Evolutionary conservation across 2,113 vertebrate species (phyloP), one percentile per base, ranked within the genome.

Genomic region (Prolemur simus): DNA sequence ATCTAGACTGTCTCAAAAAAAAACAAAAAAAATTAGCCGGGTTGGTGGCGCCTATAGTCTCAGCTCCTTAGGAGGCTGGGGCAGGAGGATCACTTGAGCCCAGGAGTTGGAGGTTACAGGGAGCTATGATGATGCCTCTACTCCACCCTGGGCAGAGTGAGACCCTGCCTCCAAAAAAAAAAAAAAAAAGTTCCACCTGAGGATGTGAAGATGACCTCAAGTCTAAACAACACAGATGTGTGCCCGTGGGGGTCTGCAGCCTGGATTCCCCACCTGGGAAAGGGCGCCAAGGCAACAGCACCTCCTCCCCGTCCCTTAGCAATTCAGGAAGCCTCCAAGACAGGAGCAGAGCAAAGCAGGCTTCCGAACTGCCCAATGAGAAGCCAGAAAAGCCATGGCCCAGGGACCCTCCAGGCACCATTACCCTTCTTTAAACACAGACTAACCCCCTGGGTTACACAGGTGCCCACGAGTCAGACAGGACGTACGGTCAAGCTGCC

Each of bases 401-500:
- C 8, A 23, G n/a, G 34, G 66, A 21, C 60, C 45, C 52, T 17
- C 68, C 64, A 54, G 39, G 12, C 0, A 0, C 14, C 15, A 0
- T 10, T 2, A 3, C 25, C 37, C 34, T 14, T 64, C 32, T 42
- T 37, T 1, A 39, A 11, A 64, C 56, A 17, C 3, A 86, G 45
- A 34, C 42, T 6, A 5, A 5, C 52, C 20, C 27, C 6, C 2
- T 32, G 14, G 3, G 71, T 3, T 6, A 14, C 0, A 25, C 0
- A 20, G n/a, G 7, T 18, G 21, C 74, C 66, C 0, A 0, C 21
- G 37, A 7, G n/a, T 32, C 32, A 3, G 68, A 45, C 32, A 77
- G 39, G 80, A n/a, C 1, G 21, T 15, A 23, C 0, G 4, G 6
- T 11, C 14, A 4, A 6, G 0, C 18, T 5, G 6, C 14, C 0